A percentile compares a stretch with the other conserved stretches of the same genome.
phyloP scores from a whole-genome alignment of 2,113 vertebrate genomes.

The Protomyctophum bolini region DNA sequence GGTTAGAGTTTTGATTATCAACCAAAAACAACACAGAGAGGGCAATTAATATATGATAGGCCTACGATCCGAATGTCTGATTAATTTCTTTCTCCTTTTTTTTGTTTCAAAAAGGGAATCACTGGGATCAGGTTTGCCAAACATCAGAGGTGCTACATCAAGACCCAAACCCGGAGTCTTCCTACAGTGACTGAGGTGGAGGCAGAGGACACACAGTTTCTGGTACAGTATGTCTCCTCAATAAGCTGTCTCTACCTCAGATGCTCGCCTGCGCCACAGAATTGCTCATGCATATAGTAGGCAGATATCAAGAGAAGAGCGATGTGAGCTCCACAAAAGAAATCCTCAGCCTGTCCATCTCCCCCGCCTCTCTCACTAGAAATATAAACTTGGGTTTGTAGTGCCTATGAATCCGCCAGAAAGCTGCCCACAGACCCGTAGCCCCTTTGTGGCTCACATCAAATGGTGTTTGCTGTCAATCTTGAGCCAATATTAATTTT shows the following conservation, averaged over 20 bases:
- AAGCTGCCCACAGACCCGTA: slow-evolving; percentile 70
- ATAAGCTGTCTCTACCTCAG: slow-evolving; percentile 31
- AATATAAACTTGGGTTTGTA: slow-evolving; percentile 71
- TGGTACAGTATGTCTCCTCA: slow-evolving; percentile 64
- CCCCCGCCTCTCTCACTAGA: slow-evolving; percentile 56
- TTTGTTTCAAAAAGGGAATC: slow-evolving; percentile 77
- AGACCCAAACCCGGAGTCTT: slow-evolving; percentile 75
- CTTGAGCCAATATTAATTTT: slow-evolving; percentile 81
- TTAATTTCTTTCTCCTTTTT: slow-evolving; percentile 40
- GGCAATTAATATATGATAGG: slow-evolving; percentile 57
- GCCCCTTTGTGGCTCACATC: slow-evolving; percentile 81
- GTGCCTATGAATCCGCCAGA: slow-evolving; percentile 73
- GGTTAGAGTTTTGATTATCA: slow-evolving; percentile 62
- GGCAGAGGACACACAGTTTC: slow-evolving; percentile 53
- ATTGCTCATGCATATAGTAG: slow-evolving; percentile 67
- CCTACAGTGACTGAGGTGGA: slow-evolving; percentile 66
- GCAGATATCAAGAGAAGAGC: slow-evolving; percentile 60
- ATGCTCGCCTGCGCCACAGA: slow-evolving; percentile 47
- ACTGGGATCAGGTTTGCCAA: slow-evolving; percentile 80
- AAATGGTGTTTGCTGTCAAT: slow-evolving; percentile 83
- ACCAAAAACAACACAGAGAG: slow-evolving; percentile 57
- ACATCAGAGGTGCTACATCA: slow-evolving; percentile 83
- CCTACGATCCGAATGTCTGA: slow-evolving; percentile 53
- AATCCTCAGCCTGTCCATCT: slow-evolving; percentile 62
- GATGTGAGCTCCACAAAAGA: slow-evolving; percentile 35